Conservation (phyloP, 2,797 vertebrate genomes). For the Uromys caudimaculatus region DNA sequence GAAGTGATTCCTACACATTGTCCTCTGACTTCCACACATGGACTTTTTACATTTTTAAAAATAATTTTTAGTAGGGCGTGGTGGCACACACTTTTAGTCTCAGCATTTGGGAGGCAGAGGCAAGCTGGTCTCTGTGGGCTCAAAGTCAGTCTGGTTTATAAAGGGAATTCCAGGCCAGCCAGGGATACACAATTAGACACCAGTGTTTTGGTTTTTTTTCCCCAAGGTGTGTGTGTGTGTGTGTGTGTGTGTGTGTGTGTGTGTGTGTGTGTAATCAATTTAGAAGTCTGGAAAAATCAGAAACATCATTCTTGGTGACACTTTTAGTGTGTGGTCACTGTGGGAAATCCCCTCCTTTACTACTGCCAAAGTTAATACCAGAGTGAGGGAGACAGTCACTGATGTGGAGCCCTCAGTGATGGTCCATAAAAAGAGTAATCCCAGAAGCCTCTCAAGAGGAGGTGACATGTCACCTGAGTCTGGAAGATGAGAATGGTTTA, state of each 20-base stretch:
- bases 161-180: neutral
- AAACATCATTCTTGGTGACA: neutral
- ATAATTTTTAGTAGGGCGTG: neutral
- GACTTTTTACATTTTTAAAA: neutral
- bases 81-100: neutral
- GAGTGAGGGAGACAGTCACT: neutral
- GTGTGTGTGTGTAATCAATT: neutral
- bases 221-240: neutral
- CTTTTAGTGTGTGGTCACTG: neutral
- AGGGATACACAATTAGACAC: neutral
- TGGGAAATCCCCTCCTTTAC: neutral
- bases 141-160: neutral
- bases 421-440: neutral
- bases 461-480: neutral
- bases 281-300: neutral
- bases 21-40: neutral
- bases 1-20: neutral
- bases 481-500: neutral
- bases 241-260: neutral
- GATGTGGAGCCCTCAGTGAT: neutral
- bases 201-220: too few relatives aligned
- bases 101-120: neutral
- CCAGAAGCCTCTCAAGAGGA: slow-evolving; percentile 11
- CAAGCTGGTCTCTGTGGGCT: too few relatives aligned
- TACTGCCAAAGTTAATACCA: neutral